These are phyloP conservation scores for Pseudachorutes palmiensis DNA, from an alignment of 1,140 invertebrate species.

Conservation along the genomic window DNA sequence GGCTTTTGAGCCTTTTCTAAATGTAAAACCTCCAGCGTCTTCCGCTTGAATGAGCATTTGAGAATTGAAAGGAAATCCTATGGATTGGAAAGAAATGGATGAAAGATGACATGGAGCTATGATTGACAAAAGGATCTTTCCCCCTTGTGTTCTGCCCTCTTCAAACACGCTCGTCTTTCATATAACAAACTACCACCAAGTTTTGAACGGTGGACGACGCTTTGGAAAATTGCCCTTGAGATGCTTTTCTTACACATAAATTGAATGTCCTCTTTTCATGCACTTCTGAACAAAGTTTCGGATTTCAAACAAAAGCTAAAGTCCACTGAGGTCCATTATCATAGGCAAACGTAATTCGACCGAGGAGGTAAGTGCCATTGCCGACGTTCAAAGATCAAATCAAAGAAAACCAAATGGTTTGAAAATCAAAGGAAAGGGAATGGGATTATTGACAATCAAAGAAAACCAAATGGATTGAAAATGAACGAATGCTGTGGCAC, in stretches of 20 bases:
- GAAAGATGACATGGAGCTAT: not conserved
- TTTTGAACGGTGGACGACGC: too few species aligned
- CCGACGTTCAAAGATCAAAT: too few species aligned
- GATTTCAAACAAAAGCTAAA: not conserved
- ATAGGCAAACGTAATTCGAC: not conserved
- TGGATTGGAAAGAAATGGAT: not conserved
- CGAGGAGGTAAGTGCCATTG: too few species aligned
- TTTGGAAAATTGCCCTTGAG: not conserved
- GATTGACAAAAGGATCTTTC: not conserved
- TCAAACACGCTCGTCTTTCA: too few species aligned
- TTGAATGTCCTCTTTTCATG: too few species aligned
- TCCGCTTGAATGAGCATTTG: not conserved
- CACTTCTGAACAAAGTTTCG: not conserved
- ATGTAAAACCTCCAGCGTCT: not conserved
- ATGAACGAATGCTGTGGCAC: too few species aligned
- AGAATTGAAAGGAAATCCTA: not conserved
- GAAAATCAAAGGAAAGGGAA: not conserved
- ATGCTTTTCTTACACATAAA: not conserved
- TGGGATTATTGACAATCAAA: too few species aligned
- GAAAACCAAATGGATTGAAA: not conserved
- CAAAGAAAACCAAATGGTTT: not conserved
- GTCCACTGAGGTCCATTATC: not conserved
- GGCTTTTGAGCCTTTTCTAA: not conserved
- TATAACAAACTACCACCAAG: too few species aligned
- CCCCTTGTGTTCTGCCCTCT: too few species aligned